A percentile compares a stretch with the other conserved stretches of the same genome.
phyloP scores from a whole-genome alignment of 2,888 invertebrate species.

The Drosophila gaucha region DNA sequence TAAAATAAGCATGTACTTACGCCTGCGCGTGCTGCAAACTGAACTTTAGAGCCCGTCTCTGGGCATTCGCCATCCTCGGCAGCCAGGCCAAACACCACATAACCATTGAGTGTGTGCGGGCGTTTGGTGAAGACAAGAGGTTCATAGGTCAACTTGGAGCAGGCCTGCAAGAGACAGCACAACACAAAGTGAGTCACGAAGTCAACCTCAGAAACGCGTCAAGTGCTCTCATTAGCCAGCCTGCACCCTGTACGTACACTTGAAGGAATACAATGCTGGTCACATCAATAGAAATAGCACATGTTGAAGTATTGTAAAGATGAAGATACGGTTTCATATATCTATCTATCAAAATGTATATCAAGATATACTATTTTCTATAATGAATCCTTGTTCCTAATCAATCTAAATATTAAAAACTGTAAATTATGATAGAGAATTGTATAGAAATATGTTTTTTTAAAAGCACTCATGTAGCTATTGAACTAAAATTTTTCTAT shows the following conservation, averaged over 20 bases:
- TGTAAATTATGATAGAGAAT: too few species aligned
- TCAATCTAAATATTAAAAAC: too few species aligned
- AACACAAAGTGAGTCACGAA: slow-evolving; percentile 15
- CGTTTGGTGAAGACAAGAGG: slow-evolving; percentile 84
- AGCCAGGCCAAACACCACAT: slow-evolving; percentile 81
- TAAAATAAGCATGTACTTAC: slow-evolving; percentile 65
- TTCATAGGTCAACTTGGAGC: slow-evolving; percentile 82
- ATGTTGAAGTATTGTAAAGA: neutral
- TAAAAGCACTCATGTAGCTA: too few species aligned
- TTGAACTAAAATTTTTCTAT: too few species aligned
- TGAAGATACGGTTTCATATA: neutral
- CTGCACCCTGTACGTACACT: slow-evolving; percentile 21
- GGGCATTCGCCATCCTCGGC: slow-evolving; percentile 77
- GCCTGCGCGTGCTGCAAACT: slow-evolving; percentile 81
- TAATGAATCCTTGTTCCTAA: too few species aligned
- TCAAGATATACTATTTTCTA: neutral
- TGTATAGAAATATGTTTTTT: too few species aligned
- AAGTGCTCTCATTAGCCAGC: slow-evolving; percentile 51
- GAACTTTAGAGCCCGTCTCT: slow-evolving; percentile 75
- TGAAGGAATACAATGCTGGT: slow-evolving; percentile 19
- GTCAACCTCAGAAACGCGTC: slow-evolving; percentile 33
- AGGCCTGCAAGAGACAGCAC: slow-evolving; percentile 71
- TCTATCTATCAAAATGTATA: too few species aligned
- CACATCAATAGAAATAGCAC: slow-evolving; percentile 7
- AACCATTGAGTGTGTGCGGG: slow-evolving; percentile 82